Conservation (phyloP, 2,113 vertebrate genomes). For the Scolopax mira region DNA sequence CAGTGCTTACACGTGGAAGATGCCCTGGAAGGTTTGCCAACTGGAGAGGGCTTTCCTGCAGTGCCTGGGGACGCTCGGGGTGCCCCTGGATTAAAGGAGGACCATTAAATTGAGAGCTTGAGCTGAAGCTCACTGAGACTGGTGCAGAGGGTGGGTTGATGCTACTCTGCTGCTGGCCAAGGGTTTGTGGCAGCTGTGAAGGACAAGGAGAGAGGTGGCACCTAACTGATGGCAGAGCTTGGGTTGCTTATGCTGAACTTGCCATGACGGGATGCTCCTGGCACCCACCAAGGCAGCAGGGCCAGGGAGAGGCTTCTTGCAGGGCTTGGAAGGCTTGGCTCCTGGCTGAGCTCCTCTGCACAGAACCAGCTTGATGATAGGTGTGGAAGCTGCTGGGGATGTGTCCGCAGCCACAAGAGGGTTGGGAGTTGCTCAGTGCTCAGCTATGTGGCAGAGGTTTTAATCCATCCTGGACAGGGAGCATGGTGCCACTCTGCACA, state of each 20-base stretch:
- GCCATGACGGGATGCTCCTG: accelerated
- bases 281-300: no score
- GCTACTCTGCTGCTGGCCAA: background rate
- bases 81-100: background rate
- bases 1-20: background rate
- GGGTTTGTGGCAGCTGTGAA: accelerated
- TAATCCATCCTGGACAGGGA: background rate
- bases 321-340: background rate
- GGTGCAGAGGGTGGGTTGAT: accelerated
- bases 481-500: accelerated
- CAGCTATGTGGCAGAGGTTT: background rate
- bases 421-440: background rate
- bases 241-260: accelerated
- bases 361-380: background rate
- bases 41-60: background rate
- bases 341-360: background rate
- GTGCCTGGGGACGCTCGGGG: background rate
- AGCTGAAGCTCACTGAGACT: accelerated
- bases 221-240: accelerated
- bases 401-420: accelerated
- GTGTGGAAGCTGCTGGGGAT: background rate
- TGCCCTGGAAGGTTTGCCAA: background rate
- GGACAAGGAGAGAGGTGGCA: background rate
- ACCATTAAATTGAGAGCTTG: accelerated
- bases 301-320: background rate